phyloP scores from a whole-genome alignment of 2,888 invertebrate genomes.

The Seira ritae region DNA sequence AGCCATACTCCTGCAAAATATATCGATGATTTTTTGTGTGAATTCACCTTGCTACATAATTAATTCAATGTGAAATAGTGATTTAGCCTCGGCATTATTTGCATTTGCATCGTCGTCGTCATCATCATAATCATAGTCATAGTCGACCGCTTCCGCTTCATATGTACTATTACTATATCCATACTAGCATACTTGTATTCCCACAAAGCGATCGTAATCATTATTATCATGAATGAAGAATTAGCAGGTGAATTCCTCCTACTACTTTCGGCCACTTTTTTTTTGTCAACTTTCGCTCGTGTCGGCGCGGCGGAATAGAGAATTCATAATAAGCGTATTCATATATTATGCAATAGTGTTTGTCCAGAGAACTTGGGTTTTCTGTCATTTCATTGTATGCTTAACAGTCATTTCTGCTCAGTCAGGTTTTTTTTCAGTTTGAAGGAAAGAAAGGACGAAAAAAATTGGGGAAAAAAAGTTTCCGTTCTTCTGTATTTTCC shows the following conservation, averaged over 20 bases:
- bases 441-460: background rate
- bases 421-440: too few relatives aligned
- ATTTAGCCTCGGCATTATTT: background rate
- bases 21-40: background rate
- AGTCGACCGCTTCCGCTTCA: too few relatives aligned
- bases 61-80: background rate
- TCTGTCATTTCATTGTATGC: background rate
- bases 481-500: background rate
- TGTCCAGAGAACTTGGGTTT: constrained; percentile 11
- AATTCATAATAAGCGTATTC: constrained; percentile 4
- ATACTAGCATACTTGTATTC: too few relatives aligned
- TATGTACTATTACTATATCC: too few relatives aligned
- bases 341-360: constrained; percentile 16
- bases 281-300: background rate
- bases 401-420: background rate
- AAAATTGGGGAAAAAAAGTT: background rate
- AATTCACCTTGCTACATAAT: background rate
- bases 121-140: background rate
- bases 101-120: background rate
- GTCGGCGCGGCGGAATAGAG: background rate
- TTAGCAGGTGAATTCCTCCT: background rate
- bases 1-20: too few relatives aligned
- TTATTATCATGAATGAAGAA: background rate
- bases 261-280: too few relatives aligned
- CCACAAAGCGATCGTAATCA: too few relatives aligned